Evolutionary conservation across 2,888 invertebrate species (phyloP).

Genomic region (Drosophila infuscata): DNA sequence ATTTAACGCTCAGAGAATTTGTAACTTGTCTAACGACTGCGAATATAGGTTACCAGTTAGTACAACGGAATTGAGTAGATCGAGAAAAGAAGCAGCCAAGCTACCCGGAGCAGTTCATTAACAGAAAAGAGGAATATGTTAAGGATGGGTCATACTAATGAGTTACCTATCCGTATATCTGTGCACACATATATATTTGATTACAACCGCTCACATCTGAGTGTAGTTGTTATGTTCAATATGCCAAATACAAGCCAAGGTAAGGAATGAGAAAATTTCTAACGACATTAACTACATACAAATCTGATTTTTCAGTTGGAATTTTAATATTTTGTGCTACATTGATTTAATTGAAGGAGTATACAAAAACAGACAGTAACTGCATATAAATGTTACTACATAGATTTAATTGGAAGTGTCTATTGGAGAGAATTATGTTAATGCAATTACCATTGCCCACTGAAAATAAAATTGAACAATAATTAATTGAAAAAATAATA

Average conservation of each 20-base stretch:
- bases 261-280: neutral
- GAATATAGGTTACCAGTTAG: neutral
- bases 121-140: neutral
- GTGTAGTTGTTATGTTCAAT: neutral
- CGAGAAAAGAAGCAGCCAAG: neutral
- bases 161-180: neutral
- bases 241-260: neutral
- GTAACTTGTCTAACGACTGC: neutral
- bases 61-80: neutral
- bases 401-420: neutral
- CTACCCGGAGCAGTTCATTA: neutral
- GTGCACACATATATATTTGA: neutral
- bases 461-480: neutral
- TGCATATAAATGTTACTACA: neutral
- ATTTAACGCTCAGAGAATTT: neutral
- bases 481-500: neutral
- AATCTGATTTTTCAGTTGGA: neutral
- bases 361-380: neutral
- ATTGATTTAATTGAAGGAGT: neutral
- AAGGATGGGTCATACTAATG: neutral
- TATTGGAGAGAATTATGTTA: neutral
- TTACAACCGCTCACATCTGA: neutral
- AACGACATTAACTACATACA: neutral
- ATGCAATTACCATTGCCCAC: neutral
- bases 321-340: neutral